Evolutionary conservation across 2,888 invertebrate species (phyloP).

Genomic region (Scaptomyza parva): DNA sequence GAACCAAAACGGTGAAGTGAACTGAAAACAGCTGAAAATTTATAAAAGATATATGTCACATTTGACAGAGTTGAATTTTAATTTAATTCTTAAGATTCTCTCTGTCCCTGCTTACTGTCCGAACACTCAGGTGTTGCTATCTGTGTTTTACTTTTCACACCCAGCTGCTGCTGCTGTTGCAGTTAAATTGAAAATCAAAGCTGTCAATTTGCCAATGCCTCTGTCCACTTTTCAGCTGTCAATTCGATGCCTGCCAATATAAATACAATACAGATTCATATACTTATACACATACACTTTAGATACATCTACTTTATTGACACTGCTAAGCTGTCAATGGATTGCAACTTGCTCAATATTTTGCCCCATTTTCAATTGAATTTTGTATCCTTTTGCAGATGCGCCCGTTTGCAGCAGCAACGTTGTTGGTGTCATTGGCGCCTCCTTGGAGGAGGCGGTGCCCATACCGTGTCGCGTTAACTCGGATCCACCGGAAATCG

Average conservation of each 20-base stretch:
- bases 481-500: conserved; percentile 93
- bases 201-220: conserved; percentile 64
- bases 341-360: conserved; percentile 76
- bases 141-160: conserved; percentile 6
- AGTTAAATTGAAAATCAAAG: conserved; percentile 73
- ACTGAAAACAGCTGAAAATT: conserved; percentile 6
- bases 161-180: conserved; percentile 70
- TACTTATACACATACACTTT: background rate
- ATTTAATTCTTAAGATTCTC: conserved; percentile 32
- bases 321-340: conserved; percentile 45
- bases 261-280: conserved; percentile 51
- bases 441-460: conserved; percentile 92
- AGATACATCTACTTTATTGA: conserved; percentile 40
- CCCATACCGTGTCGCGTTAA: conserved; percentile 94
- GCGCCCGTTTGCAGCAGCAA: conserved; percentile 92
- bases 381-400: conserved; percentile 86
- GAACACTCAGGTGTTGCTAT: conserved; percentile 36
- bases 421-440: conserved; percentile 92
- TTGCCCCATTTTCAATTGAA: conserved; percentile 53
- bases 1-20: conserved; percentile 1
- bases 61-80: conserved; percentile 36
- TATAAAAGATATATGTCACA: conserved; percentile 18
- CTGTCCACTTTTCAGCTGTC: conserved; percentile 58
- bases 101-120: conserved; percentile 16
- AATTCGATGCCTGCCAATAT: conserved; percentile 63